A percentile compares a stretch with the other conserved stretches of the same genome.
Conservation (phyloP, 2,797 vertebrate genomes). For the Semaprochilodus insignis region DNA sequence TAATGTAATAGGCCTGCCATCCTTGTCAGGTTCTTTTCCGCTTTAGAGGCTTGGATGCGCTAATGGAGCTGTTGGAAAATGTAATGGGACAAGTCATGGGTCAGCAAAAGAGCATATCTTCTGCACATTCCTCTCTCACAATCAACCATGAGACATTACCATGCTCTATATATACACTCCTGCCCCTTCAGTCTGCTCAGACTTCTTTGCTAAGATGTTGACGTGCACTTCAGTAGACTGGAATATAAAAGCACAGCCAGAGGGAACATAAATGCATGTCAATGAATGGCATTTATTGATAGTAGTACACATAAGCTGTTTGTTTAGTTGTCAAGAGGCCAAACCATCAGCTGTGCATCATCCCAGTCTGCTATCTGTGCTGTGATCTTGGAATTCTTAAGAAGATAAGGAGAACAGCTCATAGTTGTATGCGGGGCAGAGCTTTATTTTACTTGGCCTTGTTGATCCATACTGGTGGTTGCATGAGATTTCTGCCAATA, state of each 20-base stretch:
- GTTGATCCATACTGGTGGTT: neutral
- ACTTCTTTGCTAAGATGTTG: constrained; percentile 40
- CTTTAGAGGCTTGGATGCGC: constrained; percentile 46
- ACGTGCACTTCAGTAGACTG: constrained; percentile 39
- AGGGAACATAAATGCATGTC: constrained; percentile 29
- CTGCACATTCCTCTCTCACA: constrained; percentile 52
- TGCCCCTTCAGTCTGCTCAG: constrained; percentile 29
- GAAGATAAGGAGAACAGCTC: constrained; percentile 31
- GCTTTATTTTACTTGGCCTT: constrained; percentile 17
- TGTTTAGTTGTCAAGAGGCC: constrained; percentile 39
- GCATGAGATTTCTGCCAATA: neutral
- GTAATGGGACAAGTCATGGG: constrained; percentile 54
- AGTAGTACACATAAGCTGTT: constrained; percentile 20
- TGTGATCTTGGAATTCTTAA: constrained; percentile 41
- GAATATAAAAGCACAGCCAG: constrained; percentile 33
- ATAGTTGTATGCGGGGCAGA: constrained; percentile 27
- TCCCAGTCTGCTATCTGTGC: constrained; percentile 35
- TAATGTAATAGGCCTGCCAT: constrained; percentile 52
- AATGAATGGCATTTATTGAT: constrained; percentile 37
- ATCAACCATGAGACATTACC: constrained; percentile 40
- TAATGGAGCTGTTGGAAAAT: constrained; percentile 61
- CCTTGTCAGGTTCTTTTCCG: constrained; percentile 44
- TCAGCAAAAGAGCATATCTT: constrained; percentile 45
- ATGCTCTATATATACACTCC: constrained; percentile 28
- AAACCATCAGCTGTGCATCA: constrained; percentile 28